Conservation (phyloP, 2,797 vertebrate genomes). For the Phataginus tetradactyla region DNA sequence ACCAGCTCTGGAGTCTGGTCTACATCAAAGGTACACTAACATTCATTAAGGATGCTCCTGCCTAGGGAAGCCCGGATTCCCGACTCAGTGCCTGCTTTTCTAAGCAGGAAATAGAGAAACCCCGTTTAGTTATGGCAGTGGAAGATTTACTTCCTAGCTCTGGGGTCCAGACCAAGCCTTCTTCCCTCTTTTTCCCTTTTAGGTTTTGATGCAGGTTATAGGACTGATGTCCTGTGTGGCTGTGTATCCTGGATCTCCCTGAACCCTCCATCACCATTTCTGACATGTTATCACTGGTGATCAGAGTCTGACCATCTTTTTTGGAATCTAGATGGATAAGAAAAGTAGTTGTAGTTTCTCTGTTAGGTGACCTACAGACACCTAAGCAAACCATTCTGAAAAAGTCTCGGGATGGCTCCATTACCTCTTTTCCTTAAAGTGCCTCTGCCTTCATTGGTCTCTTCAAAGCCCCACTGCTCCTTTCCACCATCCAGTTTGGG, state of each 20-base stretch:
- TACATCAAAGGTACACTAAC: conserved; percentile 33
- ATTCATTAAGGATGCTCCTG: conserved; percentile 2
- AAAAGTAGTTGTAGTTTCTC: neutral
- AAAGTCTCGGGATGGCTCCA: neutral
- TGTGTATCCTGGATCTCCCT: neutral
- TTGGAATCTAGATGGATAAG: neutral
- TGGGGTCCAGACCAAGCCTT: neutral
- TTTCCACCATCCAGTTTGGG: neutral
- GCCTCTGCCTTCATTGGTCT: neutral
- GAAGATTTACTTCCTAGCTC: conserved; percentile 59
- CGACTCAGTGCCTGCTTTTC: neutral
- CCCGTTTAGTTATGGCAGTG: conserved; percentile 17
- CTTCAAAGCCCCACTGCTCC: neutral
- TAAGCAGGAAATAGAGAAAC: conserved; percentile 60
- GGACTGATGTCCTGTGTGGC: neutral
- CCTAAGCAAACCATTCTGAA: neutral
- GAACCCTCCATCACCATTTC: neutral
- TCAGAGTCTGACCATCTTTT: neutral
- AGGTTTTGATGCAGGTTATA: neutral
- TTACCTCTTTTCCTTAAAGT: conserved; percentile 20
- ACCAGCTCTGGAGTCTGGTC: conserved; percentile 11
- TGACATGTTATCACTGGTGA: neutral
- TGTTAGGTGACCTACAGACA: neutral
- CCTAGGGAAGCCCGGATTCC: neutral
- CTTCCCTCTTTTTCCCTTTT: neutral